Conservation (phyloP, 2,113 vertebrate species). For the Heterochromis multidens region DNA sequence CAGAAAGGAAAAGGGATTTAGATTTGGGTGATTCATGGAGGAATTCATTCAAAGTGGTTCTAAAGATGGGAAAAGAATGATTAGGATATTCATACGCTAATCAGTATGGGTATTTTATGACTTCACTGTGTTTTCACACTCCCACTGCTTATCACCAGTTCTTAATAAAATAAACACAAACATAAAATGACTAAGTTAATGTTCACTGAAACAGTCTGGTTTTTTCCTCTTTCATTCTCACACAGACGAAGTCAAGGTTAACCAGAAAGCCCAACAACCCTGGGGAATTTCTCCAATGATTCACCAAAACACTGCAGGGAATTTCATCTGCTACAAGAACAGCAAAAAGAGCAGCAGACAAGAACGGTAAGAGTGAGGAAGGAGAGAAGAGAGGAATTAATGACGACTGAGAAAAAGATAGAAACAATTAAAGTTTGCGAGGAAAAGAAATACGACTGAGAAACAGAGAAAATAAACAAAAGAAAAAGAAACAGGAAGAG, state of each 20-base stretch:
- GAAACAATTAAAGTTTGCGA: background rate
- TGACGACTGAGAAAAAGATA: background rate
- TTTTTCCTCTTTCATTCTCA: slow-evolving; percentile 1
- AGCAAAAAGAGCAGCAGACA: background rate
- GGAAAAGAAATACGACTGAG: background rate
- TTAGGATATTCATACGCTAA: background rate
- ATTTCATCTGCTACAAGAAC: background rate
- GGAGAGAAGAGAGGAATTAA: background rate
- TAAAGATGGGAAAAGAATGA: slow-evolving; percentile 30
- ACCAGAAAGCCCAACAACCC: background rate
- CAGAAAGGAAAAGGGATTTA: slow-evolving; percentile 52
- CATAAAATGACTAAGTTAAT: background rate
- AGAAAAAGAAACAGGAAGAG: background rate
- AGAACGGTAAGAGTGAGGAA: background rate
- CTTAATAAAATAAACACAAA: background rate
- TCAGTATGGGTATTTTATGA: background rate
- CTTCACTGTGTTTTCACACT: background rate
- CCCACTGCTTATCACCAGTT: background rate
- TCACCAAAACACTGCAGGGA: background rate
- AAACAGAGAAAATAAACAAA: background rate
- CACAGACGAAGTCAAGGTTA: background rate
- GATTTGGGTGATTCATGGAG: slow-evolving; percentile 35
- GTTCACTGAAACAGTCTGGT: background rate
- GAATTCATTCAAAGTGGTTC: slow-evolving; percentile 27
- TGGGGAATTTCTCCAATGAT: background rate